Conservation (phyloP, 2,113 vertebrate species). For the Daboia siamensis region DNA sequence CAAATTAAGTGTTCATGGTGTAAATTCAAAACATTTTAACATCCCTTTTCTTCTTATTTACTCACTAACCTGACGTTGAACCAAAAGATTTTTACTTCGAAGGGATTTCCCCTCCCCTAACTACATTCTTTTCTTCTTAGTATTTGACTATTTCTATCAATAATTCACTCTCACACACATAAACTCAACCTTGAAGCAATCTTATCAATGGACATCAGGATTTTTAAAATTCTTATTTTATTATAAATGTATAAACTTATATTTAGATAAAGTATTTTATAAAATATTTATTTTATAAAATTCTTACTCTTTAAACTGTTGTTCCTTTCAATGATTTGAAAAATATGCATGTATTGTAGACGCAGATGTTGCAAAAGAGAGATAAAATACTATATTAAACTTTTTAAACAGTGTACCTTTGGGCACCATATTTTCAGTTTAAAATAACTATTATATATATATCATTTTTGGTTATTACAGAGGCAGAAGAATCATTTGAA, state of each 20-base stretch:
- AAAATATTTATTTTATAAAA: background rate
- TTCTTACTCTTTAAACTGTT: background rate
- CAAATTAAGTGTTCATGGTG: conserved; percentile 28
- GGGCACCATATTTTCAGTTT: background rate
- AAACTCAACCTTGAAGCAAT: background rate
- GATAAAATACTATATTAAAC: background rate
- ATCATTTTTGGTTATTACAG: background rate
- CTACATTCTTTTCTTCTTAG: conserved; percentile 35
- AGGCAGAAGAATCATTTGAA: background rate
- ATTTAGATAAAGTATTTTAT: background rate
- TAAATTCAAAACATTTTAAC: conserved; percentile 46
- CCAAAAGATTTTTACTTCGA: conserved; percentile 28
- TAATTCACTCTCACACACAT: background rate
- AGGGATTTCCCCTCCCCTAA: conserved; percentile 12
- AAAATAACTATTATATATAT: background rate
- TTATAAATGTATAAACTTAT: background rate
- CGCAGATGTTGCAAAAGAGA: background rate
- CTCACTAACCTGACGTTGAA: conserved; percentile 16
- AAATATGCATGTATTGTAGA: background rate
- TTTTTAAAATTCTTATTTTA: background rate
- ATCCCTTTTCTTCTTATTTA: conserved; percentile 38
- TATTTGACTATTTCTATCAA: background rate
- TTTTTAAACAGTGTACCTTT: background rate
- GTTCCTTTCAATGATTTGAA: background rate
- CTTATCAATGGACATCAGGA: background rate